These are phyloP conservation scores for Ostrea edulis DNA, from an alignment of 1,140 invertebrate genomes.

Conservation along the genomic window DNA sequence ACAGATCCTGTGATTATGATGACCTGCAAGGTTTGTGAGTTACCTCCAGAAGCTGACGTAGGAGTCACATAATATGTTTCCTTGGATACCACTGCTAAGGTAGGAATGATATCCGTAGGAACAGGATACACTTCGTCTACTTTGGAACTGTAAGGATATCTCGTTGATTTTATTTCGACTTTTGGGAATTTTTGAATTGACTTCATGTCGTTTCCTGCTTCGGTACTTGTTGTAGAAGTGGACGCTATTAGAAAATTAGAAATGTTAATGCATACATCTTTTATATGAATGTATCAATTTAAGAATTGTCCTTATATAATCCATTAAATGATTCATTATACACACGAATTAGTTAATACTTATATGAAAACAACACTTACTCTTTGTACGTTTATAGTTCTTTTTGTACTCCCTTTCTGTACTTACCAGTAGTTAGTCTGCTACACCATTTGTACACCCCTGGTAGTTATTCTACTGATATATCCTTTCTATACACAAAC, in stretches of 20 bases:
- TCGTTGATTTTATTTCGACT: background rate
- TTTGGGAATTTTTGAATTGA: background rate
- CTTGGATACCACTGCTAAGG: background rate
- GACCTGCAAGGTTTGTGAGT: background rate
- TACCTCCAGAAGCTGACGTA: background rate
- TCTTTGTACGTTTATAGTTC: too few species aligned
- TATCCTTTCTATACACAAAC: too few species aligned
- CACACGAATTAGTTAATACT: too few species aligned
- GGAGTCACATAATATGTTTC: background rate
- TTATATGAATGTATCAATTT: too few species aligned
- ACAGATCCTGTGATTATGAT: conserved; percentile 20
- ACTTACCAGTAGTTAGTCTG: too few species aligned
- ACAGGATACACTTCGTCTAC: background rate
- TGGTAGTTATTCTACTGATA: too few species aligned
- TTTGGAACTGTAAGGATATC: background rate
- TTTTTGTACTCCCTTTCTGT: too few species aligned
- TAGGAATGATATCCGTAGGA: background rate
- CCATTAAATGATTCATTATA: too few species aligned
- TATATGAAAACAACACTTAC: too few species aligned
- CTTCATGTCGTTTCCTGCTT: background rate
- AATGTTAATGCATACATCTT: too few species aligned
- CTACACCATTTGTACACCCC: too few species aligned
- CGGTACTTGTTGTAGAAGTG: background rate
- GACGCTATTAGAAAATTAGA: background rate
- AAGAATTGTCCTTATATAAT: too few species aligned